Evolutionary conservation across 2,797 vertebrate genomes (phyloP).

Genomic region (Spea hammondii): DNA sequence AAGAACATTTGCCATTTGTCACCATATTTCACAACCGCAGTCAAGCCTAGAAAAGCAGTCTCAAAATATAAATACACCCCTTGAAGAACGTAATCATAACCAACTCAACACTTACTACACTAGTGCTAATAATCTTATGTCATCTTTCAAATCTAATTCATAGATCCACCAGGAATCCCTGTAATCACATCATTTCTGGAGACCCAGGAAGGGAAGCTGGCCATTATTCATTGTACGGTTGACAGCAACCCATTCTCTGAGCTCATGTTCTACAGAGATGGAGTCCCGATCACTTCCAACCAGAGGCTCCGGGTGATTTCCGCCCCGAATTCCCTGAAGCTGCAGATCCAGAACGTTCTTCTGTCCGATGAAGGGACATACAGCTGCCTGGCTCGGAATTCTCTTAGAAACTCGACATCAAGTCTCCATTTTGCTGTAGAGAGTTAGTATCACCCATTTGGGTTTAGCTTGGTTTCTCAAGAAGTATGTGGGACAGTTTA

Average conservation of each 20-base stretch:
- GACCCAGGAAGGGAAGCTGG: conserved; percentile 53
- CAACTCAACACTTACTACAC: too few species aligned
- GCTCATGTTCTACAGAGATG: conserved; percentile 47
- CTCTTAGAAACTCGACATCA: conserved; percentile 49
- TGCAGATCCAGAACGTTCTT: conserved; percentile 59
- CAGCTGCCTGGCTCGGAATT: conserved; percentile 58
- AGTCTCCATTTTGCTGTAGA: conserved; percentile 53
- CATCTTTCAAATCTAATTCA: background rate
- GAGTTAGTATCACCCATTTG: conserved; percentile 55
- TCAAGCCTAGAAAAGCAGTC: too few species aligned
- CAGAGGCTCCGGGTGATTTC: conserved; percentile 49
- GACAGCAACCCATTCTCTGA: conserved; percentile 64
- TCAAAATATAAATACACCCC: too few species aligned
- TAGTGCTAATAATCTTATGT: background rate
- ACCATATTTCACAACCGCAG: too few species aligned
- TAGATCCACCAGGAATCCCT: conserved; percentile 63
- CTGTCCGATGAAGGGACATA: conserved; percentile 60
- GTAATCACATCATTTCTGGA: conserved; percentile 63
- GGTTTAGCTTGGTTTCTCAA: too few species aligned
- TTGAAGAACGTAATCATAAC: too few species aligned
- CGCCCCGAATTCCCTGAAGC: conserved; percentile 59
- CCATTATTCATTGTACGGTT: conserved; percentile 61
- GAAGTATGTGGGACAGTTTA: too few species aligned
- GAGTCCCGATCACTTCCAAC: conserved; percentile 46
- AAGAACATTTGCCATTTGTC: too few species aligned